These are phyloP conservation scores for Pterobdella sp. DNA, from an alignment of 2,888 invertebrate genomes.

Conservation along the genomic window DNA sequence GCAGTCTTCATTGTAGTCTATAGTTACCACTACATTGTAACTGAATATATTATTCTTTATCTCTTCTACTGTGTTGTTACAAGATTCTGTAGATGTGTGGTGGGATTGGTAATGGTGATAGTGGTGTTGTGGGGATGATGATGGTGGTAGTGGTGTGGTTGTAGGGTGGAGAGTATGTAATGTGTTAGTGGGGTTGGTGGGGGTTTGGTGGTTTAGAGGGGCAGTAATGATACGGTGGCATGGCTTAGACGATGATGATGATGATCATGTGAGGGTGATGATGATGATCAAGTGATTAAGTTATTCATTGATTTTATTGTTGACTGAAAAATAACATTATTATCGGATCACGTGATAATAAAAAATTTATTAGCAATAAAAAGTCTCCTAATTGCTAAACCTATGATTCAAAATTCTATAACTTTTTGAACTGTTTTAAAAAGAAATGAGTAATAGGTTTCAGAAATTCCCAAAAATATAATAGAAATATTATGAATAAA, in stretches of 20 bases:
- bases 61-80: background rate
- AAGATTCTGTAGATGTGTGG: conserved; percentile 14
- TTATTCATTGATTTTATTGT: no score
- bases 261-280: no score
- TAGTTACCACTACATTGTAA: conserved; percentile 13
- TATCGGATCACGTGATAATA: no score
- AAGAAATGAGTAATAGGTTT: no score
- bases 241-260: background rate
- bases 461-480: no score
- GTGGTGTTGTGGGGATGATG: background rate
- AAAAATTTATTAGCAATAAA: no score
- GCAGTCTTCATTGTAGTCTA: background rate
- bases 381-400: no score
- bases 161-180: background rate
- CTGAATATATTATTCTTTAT: conserved; percentile 11
- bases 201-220: background rate
- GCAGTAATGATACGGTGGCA: background rate
- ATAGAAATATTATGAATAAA: no score
- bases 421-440: no score
- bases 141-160: background rate
- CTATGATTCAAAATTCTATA: no score
- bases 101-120: background rate
- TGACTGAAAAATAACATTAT: no score
- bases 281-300: no score
- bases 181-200: background rate